A percentile compares a stretch with the other conserved stretches of the same genome.
These are phyloP conservation scores for Lynx canadensis DNA, from an alignment of 2,113 vertebrate genomes.

Conservation along the genomic window DNA sequence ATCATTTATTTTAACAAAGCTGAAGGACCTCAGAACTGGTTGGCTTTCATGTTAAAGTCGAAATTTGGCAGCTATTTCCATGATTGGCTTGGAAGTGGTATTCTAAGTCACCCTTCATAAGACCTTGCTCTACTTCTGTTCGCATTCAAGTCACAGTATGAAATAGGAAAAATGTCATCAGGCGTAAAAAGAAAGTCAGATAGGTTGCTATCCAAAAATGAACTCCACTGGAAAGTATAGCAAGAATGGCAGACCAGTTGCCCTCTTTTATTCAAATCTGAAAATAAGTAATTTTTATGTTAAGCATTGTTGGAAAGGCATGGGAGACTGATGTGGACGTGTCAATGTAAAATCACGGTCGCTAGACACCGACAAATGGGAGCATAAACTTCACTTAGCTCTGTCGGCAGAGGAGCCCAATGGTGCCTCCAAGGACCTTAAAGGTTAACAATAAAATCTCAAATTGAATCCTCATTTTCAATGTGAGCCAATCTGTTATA, in stretches of 20 bases:
- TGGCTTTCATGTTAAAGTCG: not conserved
- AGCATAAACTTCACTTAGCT: constrained; percentile 87
- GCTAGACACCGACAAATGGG: constrained; percentile 83
- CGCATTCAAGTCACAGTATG: constrained; percentile 43
- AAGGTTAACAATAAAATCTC: constrained; percentile 89
- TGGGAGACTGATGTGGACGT: not conserved
- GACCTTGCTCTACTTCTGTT: constrained; percentile 50
- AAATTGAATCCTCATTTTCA: constrained; percentile 88
- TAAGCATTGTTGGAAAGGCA: constrained; percentile 29
- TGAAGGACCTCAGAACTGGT: not conserved
- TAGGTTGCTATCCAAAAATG: constrained; percentile 7
- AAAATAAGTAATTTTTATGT: constrained; percentile 65
- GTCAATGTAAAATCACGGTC: constrained; percentile 78
- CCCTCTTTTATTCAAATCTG: constrained; percentile 61
- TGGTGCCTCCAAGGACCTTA: constrained; percentile 86
- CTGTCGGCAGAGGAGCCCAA: constrained; percentile 77
- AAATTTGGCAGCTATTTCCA: constrained; percentile 47
- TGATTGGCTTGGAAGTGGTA: constrained; percentile 24
- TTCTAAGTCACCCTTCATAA: constrained; percentile 51
- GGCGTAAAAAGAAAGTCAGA: constrained; percentile 22
- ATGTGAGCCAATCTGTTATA: constrained; percentile 87
- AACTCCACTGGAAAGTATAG: constrained; percentile 47
- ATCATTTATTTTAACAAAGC: constrained; percentile 54
- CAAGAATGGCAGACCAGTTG: not conserved
- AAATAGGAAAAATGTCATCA: not conserved